Base-by-base conservation (phyloP, 2,888 invertebrate species). In the Phortica magna region DNA sequence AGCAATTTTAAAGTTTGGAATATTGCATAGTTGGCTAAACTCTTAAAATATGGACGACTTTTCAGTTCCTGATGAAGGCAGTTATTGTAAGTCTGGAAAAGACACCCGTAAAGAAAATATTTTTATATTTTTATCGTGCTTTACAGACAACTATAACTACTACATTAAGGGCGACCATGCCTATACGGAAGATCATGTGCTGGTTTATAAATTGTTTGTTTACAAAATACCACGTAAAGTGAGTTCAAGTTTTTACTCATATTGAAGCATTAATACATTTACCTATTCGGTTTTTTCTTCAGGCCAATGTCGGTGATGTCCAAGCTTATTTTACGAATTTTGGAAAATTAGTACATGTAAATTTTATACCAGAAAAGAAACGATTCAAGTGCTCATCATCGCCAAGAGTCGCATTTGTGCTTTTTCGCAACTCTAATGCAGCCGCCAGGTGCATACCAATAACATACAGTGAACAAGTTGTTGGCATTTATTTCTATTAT, bases 141-240 rank as follows among this genome's bases (percentile, higher is more conserved):
- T 77, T 80, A 42, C 61, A 80, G 80, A 59, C n/a, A 14, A 61
- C 7, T 42, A 73, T 2, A 79, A 81, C 53, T 79, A 57, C 14
- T 82, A 78, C 31, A 74, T 84, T 2, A 78, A 75, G n/a, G 67
- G 76, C 9, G 17, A 57, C 5, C 22, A 80, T 4, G 83, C 78
- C 19, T 88, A 77, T 78, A 85, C 84, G 10, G 84, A 88, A 48
- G 84, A 85, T 59, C 41, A 84, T 57, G 57, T 85, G 0, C 48
- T 79, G 7, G 77, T 85, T 1, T 75, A 71, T 10, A 84, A 82
- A 22, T 14, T 85, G n/a, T 76, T 41, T 57, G 3, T 82, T 14
- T 65, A n/a, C 12, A 74, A 73, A 7, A 59, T 86, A 1, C 19
- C 85, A 7, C 12, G 17, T 6, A 31, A 74, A 7, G 85, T 85